Evolutionary conservation across 2,888 invertebrate genomes (phyloP), one percentile per base, ranked within the genome.

Genomic region (Diachrysia chrysitis): DNA sequence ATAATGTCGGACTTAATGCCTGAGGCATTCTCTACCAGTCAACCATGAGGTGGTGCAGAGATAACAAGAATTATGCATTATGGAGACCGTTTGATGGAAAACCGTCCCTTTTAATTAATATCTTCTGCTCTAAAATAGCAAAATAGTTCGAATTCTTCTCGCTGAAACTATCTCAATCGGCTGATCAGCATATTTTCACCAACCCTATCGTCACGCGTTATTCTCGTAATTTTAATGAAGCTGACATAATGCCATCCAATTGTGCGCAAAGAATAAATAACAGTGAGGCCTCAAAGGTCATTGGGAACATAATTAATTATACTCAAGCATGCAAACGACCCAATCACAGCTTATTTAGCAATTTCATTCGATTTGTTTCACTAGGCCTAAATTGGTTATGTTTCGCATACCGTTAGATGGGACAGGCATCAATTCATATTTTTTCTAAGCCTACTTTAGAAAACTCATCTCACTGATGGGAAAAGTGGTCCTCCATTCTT

Each of bases 321-420:
- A 64, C 19, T 65, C 60, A 61, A 62, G 65, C 66, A 70, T 76
- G 84, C 71, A 73, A 84, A 81, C 74, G 66, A 69, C 73, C 62
- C 76, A 73, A 78, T 76, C 73, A 62, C 63, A 51, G 66, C 60
- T 64, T 57, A 76, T 83, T 81, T 70, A 62, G 63, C 69, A 65
- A 58, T 80, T 73, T 78, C 64, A 81, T 83, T 74, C 62, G 72
- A 80, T 83, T 83, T 66, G 73, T 64, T 76, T 80, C 69, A 81
- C 84, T 81, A 82, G 46, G 63, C 56, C 58, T 55, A 60, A 46
- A 57, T 69, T 66, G 63, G 57, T 63, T 53, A 59, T 42, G 58
- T 62, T 65, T 58, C 70, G 65, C 55, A 58, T 63, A 32, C 59
- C 65, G 66, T 72, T 62, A 1, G 32, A 51, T 42, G 59, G 42